Percentiles rank a stretch among this genome's conserved stretches.
Evolutionary conservation across 2,888 invertebrate species (phyloP).

Genomic region (Amphimallon solstitiale): DNA sequence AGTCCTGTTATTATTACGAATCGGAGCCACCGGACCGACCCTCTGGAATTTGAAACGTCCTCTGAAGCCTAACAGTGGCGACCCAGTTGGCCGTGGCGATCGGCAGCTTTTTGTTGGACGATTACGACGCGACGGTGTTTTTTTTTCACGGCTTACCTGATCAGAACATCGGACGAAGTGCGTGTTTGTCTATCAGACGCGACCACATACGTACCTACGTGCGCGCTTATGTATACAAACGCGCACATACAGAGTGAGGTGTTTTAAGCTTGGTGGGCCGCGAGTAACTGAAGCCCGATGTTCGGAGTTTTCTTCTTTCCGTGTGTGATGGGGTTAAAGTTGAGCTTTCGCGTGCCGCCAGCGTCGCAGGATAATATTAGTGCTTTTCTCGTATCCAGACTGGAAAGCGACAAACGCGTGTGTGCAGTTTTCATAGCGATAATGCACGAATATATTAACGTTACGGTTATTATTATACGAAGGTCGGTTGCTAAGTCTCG

Average conservation of each 20-base stretch:
- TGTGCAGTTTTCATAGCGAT: slow-evolving; percentile 1
- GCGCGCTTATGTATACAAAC: not conserved
- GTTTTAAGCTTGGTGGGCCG: slow-evolving; percentile 10
- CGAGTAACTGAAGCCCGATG: slow-evolving; percentile 10
- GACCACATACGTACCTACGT: not conserved
- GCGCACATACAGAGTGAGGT: not conserved
- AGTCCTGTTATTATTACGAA: not conserved
- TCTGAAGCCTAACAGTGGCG: slow-evolving; percentile 11
- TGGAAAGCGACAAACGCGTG: not conserved
- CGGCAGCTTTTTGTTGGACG: not conserved
- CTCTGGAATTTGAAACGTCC: slow-evolving; percentile 21
- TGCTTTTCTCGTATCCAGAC: no score
- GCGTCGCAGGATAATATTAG: slow-evolving; percentile 12
- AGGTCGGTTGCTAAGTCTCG: no score
- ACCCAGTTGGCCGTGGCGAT: not conserved
- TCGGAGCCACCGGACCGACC: slow-evolving; percentile 11
- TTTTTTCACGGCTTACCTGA: slow-evolving; percentile 12
- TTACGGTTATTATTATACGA: no score
- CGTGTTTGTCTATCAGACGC: no score
- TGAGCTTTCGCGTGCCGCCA: slow-evolving; percentile 14
- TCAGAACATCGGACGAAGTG: not conserved
- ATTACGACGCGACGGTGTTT: no score
- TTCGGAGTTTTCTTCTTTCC: slow-evolving; percentile 17
- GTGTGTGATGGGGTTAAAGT: not conserved
- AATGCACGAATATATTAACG: no score